Conservation (phyloP, 2,888 invertebrate species). For the Leptopterna dolabrata region DNA sequence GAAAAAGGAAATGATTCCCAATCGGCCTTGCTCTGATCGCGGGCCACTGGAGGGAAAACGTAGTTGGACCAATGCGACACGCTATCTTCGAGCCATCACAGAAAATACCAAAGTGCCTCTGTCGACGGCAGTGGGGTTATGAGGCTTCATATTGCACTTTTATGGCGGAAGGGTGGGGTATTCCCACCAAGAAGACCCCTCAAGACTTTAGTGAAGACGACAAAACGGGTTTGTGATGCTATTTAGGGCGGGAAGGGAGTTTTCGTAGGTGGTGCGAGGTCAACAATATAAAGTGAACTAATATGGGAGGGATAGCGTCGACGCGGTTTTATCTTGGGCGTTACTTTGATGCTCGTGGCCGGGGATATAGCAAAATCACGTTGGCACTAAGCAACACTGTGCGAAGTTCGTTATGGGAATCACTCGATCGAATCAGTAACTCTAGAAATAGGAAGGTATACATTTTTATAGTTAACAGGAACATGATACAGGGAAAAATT, state of each 20-base stretch:
- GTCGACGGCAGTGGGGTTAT: background rate
- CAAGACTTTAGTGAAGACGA: background rate
- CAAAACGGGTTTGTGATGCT: background rate
- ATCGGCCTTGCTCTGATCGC: background rate
- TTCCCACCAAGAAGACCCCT: background rate
- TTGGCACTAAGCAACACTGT: no score
- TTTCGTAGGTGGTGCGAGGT: background rate
- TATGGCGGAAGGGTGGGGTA: background rate
- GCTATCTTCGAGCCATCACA: background rate
- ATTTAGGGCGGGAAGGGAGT: background rate
- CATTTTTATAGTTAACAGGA: no score
- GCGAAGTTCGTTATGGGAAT: no score
- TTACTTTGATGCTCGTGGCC: background rate
- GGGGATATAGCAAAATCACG: background rate
- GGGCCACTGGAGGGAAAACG: background rate
- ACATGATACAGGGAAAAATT: no score
- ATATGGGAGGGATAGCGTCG: background rate
- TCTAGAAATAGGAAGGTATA: no score
- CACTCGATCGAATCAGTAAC: no score
- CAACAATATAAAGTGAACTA: background rate
- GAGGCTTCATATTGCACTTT: background rate
- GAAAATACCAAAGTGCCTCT: no score
- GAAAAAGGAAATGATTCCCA: constrained; percentile 15
- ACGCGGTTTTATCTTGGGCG: background rate
- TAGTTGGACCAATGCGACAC: no score